These are phyloP conservation scores for Platorchestia sp. DNA, from an alignment of 1,140 invertebrate genomes.

Conservation along the genomic window DNA sequence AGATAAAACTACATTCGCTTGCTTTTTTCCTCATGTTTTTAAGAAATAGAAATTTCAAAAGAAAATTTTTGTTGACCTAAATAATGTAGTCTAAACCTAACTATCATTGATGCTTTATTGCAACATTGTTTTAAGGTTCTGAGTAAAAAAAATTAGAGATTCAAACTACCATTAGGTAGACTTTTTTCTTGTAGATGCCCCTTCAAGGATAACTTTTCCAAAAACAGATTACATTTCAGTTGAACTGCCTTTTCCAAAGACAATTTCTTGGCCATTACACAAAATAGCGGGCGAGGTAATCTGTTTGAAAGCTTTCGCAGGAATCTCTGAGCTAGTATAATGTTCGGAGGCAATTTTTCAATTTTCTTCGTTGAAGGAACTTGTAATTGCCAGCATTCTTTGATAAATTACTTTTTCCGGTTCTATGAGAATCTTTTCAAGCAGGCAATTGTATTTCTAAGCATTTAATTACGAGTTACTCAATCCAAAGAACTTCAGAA, in stretches of 20 bases:
- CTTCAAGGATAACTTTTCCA: not conserved
- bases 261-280: not conserved
- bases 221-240: not conserved
- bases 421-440: not conserved
- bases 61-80: not conserved
- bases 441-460: not conserved
- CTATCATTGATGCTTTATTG: not conserved
- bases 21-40: too few relatives aligned
- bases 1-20: too few relatives aligned
- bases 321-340: not conserved
- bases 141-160: not conserved
- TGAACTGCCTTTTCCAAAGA: not conserved
- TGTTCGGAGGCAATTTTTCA: not conserved
- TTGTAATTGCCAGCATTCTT: not conserved
- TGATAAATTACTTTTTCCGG: not conserved
- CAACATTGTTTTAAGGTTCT: not conserved
- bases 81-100: not conserved
- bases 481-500: not conserved
- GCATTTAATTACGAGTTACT: not conserved
- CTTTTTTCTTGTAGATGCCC: not conserved
- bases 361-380: not conserved
- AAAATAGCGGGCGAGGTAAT: not conserved
- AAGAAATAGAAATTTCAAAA: too few relatives aligned
- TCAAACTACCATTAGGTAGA: not conserved
- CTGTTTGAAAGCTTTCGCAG: not conserved